Conservation (phyloP, 2,113 vertebrate species). For the Neogale vison region DNA sequence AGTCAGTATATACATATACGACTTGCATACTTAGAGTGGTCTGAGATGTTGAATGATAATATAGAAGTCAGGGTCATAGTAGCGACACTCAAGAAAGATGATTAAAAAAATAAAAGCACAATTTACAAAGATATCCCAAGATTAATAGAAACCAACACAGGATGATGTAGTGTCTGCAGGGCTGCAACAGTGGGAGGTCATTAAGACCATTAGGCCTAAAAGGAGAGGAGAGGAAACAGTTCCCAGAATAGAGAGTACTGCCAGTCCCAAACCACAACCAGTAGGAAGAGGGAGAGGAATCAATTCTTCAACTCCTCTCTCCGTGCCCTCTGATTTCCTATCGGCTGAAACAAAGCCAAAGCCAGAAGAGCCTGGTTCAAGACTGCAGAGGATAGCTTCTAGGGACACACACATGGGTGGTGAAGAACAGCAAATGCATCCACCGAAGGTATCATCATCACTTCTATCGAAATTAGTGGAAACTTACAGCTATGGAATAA, state of each 20-base stretch:
- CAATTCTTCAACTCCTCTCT: not conserved
- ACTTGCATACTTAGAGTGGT: not conserved
- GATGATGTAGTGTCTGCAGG: not conserved
- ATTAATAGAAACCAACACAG: not conserved
- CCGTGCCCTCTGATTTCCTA: not conserved
- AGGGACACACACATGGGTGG: not conserved
- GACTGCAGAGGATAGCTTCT: too few relatives aligned
- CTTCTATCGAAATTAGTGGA: conserved; percentile 5
- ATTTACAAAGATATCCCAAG: not conserved
- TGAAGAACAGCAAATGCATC: not conserved
- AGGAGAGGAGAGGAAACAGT: not conserved
- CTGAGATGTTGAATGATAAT: not conserved
- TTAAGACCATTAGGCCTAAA: not conserved
- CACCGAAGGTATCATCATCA: not conserved
- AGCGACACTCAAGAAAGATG: not conserved
- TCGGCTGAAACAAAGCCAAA: not conserved
- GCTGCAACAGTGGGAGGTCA: not conserved
- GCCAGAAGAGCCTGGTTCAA: not conserved
- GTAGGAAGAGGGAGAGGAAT: not conserved
- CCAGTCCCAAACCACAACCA: not conserved
- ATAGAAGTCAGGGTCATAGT: not conserved
- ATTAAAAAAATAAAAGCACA: not conserved
- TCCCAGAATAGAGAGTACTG: not conserved
- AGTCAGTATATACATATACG: not conserved
- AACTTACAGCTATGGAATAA: not conserved